Evolutionary conservation across 2,888 invertebrate genomes (phyloP).

Genomic region (Bombyx huttoni): DNA sequence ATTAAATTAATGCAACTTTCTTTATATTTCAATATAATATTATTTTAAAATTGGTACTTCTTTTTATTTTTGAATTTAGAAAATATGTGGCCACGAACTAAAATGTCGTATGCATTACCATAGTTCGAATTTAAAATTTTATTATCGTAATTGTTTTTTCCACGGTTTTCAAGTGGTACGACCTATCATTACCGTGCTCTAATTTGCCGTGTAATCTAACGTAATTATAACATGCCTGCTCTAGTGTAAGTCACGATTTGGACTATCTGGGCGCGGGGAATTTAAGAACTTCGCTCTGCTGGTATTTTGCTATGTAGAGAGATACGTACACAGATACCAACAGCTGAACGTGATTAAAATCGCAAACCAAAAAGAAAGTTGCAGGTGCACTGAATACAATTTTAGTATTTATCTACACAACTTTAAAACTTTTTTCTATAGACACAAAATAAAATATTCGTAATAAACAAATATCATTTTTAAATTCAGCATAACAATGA

Average conservation of each 20-base stretch:
- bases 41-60: too few relatives aligned
- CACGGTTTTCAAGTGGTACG: conserved; percentile 23
- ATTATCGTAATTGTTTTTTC: conserved; percentile 20
- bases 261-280: conserved; percentile 46
- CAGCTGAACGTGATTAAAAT: conserved; percentile 53
- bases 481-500: too few relatives aligned
- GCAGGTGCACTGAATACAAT: background rate
- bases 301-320: conserved; percentile 17
- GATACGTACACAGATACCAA: conserved; percentile 10
- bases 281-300: conserved; percentile 36
- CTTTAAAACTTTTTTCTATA: too few relatives aligned
- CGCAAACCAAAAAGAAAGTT: conserved; percentile 11
- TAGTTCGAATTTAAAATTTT: conserved; percentile 8
- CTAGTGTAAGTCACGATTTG: conserved; percentile 64
- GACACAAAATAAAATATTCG: too few relatives aligned
- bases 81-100: too few relatives aligned
- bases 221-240: conserved; percentile 62
- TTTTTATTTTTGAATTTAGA: too few relatives aligned
- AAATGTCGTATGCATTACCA: background rate
- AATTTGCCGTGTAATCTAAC: conserved; percentile 51
- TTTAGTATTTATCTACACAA: too few relatives aligned
- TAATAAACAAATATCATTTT: too few relatives aligned
- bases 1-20: too few relatives aligned
- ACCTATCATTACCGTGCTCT: conserved; percentile 42
- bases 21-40: too few relatives aligned